Conservation (phyloP, 37 sponge, comb jelly and placozoan species). For the Axinella damicornis region DNA sequence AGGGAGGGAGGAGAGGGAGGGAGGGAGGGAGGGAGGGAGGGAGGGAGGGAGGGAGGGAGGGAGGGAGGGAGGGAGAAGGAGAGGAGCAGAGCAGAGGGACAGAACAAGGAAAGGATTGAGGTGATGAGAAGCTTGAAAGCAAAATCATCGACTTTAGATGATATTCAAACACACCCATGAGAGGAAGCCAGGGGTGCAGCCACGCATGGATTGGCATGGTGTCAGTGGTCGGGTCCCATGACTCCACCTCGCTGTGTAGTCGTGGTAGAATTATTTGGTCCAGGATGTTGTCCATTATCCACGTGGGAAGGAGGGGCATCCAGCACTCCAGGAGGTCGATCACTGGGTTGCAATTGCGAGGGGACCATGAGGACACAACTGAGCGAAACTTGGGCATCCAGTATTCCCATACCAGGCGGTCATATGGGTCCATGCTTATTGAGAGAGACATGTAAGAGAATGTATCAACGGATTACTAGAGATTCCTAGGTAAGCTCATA, state of each 20-base stretch:
- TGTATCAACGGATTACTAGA: not conserved
- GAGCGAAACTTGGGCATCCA: conserved; percentile 92
- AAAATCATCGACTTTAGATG: too few species aligned
- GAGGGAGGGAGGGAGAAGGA: not conserved
- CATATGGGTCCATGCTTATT: conserved; percentile 82
- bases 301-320: conserved; percentile 77
- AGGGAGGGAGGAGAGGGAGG: not conserved
- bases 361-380: conserved; percentile 52
- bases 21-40: not conserved
- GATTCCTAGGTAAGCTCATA: not conserved
- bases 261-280: conserved; percentile 84
- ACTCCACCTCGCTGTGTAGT: conserved; percentile 81
- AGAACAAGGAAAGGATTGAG: not conserved
- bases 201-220: conserved; percentile 93
- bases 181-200: conserved; percentile 97
- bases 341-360: conserved; percentile 45
- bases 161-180: conserved; percentile 72
- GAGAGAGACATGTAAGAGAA: not conserved
- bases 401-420: conserved; percentile 90
- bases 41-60: not conserved
- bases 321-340: conserved; percentile 88
- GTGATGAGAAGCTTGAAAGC: too few species aligned
- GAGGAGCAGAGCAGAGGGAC: not conserved
- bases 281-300: conserved; percentile 87
- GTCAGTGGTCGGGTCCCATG: conserved; percentile 96